Evolutionary conservation across 2,113 vertebrate genomes (phyloP), one percentile per base, ranked within the genome.

Genomic region (Lichenostomus cassidix): DNA sequence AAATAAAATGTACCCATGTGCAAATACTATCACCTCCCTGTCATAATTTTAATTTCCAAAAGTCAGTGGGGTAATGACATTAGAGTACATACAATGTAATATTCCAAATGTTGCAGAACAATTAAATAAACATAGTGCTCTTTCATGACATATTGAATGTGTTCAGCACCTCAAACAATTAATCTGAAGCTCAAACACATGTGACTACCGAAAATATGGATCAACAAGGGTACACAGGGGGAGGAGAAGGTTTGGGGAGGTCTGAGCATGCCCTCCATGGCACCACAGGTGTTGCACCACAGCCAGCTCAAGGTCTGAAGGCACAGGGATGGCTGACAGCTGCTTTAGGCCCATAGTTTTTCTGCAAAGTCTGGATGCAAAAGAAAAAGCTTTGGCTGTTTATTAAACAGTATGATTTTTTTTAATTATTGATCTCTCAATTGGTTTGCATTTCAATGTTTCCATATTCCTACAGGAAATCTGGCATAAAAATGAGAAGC

Each of bases 371-470:
- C 10, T 11, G 3, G 18, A 15, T 31, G 37, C 5, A 18, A 6
- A 35, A 47, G 77, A 23, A 73, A 29, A 58, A 67, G 0, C 11
- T 75, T 74, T 23, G 8, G 3, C 10, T 81, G 8, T 29, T 95
- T 63, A 55, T 47, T 44, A 71, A 95, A 63, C 16, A 20, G 28
- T 49, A 5, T 8, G 1, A 1, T 10, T 50, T 25, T 9, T 49
- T n/a, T 6, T 1, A 23, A 31, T 13, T 6, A 21, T 22, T 6
- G 1, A 2, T 46, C 11, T 60, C 50, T 65, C 7, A 11, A 22
- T 10, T 60, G 10, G 1, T 73, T 83, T 80, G 18, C 20, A 31
- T 74, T 83, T 90, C 21, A 74, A 2, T 47, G 10, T 46, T 80
- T 46, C 62, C 17, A 58, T 29, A 69, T 79, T 58, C 23, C 29